These are phyloP conservation scores for Magallana ariakensis DNA, from an alignment of 1,140 invertebrate species.

Conservation along the genomic window DNA sequence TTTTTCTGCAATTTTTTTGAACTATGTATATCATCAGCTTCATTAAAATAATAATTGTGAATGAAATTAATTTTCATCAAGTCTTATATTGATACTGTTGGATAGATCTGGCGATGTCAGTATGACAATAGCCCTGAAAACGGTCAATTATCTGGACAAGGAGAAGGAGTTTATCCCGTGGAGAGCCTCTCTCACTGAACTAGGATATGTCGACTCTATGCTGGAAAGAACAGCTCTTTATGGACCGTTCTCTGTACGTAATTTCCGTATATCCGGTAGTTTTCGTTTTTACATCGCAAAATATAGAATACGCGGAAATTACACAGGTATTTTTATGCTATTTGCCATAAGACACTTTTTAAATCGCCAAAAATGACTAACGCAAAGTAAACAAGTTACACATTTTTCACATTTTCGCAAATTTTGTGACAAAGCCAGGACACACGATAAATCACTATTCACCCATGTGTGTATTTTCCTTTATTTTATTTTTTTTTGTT, in stretches of 20 bases:
- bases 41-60: too few relatives aligned
- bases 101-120: slow-evolving; percentile 87
- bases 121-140: slow-evolving; percentile 85
- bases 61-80: too few relatives aligned
- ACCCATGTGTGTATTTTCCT: neutral
- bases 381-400: too few relatives aligned
- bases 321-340: neutral
- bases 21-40: too few relatives aligned
- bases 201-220: slow-evolving; percentile 85
- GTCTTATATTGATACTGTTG: slow-evolving; percentile 82
- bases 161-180: slow-evolving; percentile 85
- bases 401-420: neutral
- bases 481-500: too few relatives aligned
- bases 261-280: neutral
- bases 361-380: neutral
- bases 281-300: neutral
- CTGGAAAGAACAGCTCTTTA: slow-evolving; percentile 74
- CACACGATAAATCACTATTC: too few relatives aligned
- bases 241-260: slow-evolving; percentile 50
- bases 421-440: too few relatives aligned
- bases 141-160: slow-evolving; percentile 86
- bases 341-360: neutral
- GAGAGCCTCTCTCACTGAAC: slow-evolving; percentile 82
- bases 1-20: too few relatives aligned
- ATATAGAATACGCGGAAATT: neutral